Base-by-base conservation (phyloP, 2,888 invertebrate genomes). In the Epinotia demarniana region DNA sequence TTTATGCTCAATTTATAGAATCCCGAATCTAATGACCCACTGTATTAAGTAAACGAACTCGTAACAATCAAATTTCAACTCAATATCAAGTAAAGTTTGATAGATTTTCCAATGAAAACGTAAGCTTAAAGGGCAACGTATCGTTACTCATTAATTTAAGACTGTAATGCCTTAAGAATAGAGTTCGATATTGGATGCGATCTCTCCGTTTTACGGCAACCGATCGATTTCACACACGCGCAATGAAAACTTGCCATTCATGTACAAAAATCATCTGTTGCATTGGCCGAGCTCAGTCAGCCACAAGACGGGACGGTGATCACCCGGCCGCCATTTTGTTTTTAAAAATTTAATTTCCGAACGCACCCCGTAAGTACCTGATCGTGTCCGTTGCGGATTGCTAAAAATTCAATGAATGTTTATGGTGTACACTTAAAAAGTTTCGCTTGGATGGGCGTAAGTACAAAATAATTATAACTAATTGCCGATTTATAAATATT, bases 201-300 rank as follows among this genome's bases (percentile, higher is more conserved):
- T 39, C 4, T n/a, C 76, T 78, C 78, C 74, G 73, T 75, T 78
- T 77, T 79, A 80, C 84, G 83, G 82, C 82, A 81, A 77, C 78
- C 81, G 88, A 92, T 92, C 86, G 92, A 92, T 91, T 90, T 85
- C 85, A 89, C 90, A 87, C 90, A 90, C 84, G 91, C 91, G 91
- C 90, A 85, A 63, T 83, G 77, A 78, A 77, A 81, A 78, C 78
- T 75, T 73, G 78, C 77, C 70, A 79, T 72, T 80, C 80, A 78
- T 83, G 81, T 89, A 91, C 90, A 91, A 90, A 91, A 90, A 86
- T 87, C 92, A 93, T 92, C 91, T 92, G 93, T 92, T 92, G 91
- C 84, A 83, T 83, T 77, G 72, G 71, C 77, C 66, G 73, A 78
- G 79, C 72, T 86, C 92, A 93, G 93, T 93, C 93, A 92, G 92